Conservation (phyloP, 2,888 invertebrate genomes). For the Eubasilissa splendida region DNA sequence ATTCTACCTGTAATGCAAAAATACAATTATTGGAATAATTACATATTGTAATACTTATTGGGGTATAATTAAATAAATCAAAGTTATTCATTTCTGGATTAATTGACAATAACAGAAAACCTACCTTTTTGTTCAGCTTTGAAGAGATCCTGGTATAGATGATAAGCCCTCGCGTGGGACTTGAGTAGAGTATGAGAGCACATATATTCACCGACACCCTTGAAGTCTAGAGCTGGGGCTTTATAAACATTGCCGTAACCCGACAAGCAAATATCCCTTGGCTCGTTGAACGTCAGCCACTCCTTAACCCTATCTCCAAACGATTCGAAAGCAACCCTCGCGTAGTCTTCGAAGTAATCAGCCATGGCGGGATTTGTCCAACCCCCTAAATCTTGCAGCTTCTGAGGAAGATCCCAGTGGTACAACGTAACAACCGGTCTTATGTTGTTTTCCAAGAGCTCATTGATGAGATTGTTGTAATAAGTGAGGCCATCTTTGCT, state of each 20-base stretch:
- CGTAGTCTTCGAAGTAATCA: slow-evolving; percentile 70
- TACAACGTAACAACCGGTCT: slow-evolving; percentile 73
- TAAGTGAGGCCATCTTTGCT: slow-evolving; percentile 77
- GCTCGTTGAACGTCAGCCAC: slow-evolving; percentile 80
- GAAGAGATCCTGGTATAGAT: slow-evolving; percentile 72
- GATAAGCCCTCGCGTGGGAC: slow-evolving; percentile 78
- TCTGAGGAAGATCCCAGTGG: slow-evolving; percentile 73
- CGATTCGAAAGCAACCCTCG: slow-evolving; percentile 67
- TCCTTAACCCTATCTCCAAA: slow-evolving; percentile 71
- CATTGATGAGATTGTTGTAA: slow-evolving; percentile 78
- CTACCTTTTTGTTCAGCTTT: slow-evolving; percentile 62
- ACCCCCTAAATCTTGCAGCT: slow-evolving; percentile 71
- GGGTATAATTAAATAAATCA: background rate
- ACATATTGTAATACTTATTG: background rate
- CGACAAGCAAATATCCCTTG: slow-evolving; percentile 62
- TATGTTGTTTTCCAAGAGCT: slow-evolving; percentile 66
- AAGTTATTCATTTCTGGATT: background rate
- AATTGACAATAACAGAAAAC: background rate
- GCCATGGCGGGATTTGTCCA: slow-evolving; percentile 72
- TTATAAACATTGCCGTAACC: slow-evolving; percentile 62
- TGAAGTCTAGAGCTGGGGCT: slow-evolving; percentile 65
- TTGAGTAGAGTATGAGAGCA: slow-evolving; percentile 76
- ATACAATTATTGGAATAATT: background rate
- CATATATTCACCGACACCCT: slow-evolving; percentile 72
- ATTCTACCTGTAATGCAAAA: slow-evolving; percentile 38